phyloP scores from a whole-genome alignment of 2,888 invertebrate genomes.

The Ornithoptera priamus region DNA sequence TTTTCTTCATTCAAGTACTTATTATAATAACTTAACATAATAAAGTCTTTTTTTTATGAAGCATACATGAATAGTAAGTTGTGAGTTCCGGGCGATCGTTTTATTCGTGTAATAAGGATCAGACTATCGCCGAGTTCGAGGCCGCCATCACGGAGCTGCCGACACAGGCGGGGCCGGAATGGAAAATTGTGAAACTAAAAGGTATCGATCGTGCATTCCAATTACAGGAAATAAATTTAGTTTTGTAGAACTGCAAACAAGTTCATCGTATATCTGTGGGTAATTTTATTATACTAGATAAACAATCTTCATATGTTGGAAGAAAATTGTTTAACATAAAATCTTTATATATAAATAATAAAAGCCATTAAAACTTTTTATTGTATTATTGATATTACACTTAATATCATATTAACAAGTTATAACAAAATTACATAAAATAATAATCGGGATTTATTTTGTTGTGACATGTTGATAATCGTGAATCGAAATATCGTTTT shows the following conservation, averaged over 20 bases:
- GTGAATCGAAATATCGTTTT: neutral
- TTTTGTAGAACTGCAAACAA: neutral
- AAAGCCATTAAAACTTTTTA: neutral
- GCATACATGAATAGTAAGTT: slow-evolving; percentile 28
- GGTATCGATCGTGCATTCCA: slow-evolving; percentile 31
- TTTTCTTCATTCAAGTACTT: neutral
- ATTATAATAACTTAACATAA: neutral
- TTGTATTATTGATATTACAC: neutral
- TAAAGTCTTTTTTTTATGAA: neutral
- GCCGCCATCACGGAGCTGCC: slow-evolving; percentile 33
- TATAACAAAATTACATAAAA: neutral
- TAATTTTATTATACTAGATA: neutral
- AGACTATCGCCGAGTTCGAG: slow-evolving; percentile 39
- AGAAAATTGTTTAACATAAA: neutral
- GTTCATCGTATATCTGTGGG: neutral
- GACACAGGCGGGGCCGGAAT: slow-evolving; percentile 35
- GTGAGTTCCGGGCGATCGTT: slow-evolving; percentile 44
- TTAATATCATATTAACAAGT: neutral
- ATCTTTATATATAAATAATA: neutral
- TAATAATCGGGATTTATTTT: neutral
- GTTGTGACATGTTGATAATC: neutral
- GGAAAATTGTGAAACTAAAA: slow-evolving; percentile 30
- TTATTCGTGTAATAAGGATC: slow-evolving; percentile 51
- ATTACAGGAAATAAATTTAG: slow-evolving; percentile 4
- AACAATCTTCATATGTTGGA: neutral